A percentile compares a stretch with the other conserved stretches of the same genome.
phyloP scores from a whole-genome alignment of 2,888 invertebrate genomes.

The Epinotia nisella region DNA sequence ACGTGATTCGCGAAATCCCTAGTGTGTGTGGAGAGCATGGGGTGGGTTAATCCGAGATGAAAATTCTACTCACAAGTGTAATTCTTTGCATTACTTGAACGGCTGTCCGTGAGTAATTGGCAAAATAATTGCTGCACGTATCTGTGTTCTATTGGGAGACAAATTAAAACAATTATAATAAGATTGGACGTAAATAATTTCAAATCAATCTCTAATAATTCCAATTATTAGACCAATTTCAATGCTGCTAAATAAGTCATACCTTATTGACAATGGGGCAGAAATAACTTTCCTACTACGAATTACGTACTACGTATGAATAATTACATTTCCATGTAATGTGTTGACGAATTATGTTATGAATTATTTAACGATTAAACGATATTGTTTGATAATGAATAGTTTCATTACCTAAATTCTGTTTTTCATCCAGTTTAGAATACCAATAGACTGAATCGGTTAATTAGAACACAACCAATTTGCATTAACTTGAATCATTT shows the following conservation, averaged over 20 bases:
- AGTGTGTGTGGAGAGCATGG: conserved; percentile 70
- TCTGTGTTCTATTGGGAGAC: not conserved
- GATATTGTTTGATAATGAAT: too few species aligned
- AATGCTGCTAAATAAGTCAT: not conserved
- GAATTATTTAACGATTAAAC: not conserved
- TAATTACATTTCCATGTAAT: not conserved
- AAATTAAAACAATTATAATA: not conserved
- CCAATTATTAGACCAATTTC: not conserved
- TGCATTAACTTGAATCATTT: not conserved
- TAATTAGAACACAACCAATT: not conserved
- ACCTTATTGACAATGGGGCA: not conserved
- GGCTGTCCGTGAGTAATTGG: conserved; percentile 11
- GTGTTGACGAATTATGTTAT: not conserved
- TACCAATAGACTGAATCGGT: not conserved
- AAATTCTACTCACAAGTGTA: conserved; percentile 56
- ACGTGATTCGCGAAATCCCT: conserved; percentile 70
- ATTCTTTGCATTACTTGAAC: conserved; percentile 14
- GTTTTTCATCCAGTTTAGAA: not conserved
- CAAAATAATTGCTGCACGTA: conserved; percentile 7
- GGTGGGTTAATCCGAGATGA: conserved; percentile 64
- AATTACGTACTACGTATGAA: not conserved
- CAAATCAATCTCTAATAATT: not conserved
- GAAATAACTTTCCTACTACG: too few species aligned
- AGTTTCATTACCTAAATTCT: too few species aligned
- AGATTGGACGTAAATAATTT: not conserved